These are phyloP conservation scores for Scomber japonicus DNA, from an alignment of 2,113 vertebrate species.

Conservation along the genomic window DNA sequence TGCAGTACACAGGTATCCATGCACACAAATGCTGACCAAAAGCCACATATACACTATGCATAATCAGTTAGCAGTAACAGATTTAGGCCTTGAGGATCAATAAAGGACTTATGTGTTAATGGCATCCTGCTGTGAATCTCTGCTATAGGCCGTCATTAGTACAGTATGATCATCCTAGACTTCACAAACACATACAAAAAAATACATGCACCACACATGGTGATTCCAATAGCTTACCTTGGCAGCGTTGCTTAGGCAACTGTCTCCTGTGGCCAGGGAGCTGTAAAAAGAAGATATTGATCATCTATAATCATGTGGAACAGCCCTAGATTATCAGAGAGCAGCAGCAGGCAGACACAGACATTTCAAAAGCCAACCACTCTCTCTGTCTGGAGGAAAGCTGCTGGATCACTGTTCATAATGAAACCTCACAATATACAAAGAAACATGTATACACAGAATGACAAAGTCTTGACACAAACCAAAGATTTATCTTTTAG, in stretches of 20 bases:
- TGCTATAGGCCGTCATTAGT: slow-evolving; percentile 31
- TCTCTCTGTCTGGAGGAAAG: slow-evolving; percentile 45
- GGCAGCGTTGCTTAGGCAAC: slow-evolving; percentile 90
- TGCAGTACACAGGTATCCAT: not conserved
- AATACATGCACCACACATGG: slow-evolving; percentile 36
- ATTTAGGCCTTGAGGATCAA: slow-evolving; percentile 52
- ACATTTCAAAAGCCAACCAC: slow-evolving; percentile 82
- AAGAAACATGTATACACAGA: not conserved
- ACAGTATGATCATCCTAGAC: slow-evolving; percentile 46
- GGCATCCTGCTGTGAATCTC: slow-evolving; percentile 56
- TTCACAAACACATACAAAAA: slow-evolving; percentile 52
- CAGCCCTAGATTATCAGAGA: slow-evolving; percentile 87
- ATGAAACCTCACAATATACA: slow-evolving; percentile 17
- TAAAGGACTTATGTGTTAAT: slow-evolving; percentile 62
- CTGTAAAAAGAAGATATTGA: slow-evolving; percentile 91
- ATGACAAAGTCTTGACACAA: slow-evolving; percentile 8
- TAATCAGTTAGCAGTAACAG: slow-evolving; percentile 57
- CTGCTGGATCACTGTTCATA: slow-evolving; percentile 39
- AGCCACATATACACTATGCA: slow-evolving; percentile 27
- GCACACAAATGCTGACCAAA: slow-evolving; percentile 26
- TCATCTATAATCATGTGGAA: slow-evolving; percentile 91
- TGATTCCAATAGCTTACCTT: slow-evolving; percentile 83
- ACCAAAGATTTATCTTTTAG: not conserved
- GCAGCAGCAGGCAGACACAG: slow-evolving; percentile 81
- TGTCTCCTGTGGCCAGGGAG: slow-evolving; percentile 84